Base-by-base conservation (phyloP, 2,113 vertebrate genomes). In the Oceanodroma tethys region DNA sequence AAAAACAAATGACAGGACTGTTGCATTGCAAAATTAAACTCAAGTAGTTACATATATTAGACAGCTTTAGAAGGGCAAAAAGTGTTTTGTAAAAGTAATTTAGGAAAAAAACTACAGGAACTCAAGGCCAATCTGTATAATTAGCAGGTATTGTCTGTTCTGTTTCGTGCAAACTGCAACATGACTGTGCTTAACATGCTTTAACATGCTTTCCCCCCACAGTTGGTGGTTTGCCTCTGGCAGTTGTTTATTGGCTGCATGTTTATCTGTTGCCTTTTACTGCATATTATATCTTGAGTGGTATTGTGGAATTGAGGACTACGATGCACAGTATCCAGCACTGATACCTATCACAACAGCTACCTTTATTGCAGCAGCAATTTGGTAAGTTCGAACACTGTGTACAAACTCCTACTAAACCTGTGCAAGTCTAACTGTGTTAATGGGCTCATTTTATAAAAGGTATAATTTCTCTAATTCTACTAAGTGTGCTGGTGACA, bases 211-310 rank as follows among this genome's bases (percentile, higher is more conserved):
- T 89, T 93, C 50, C 70, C 76, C 58, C 56, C 94, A 3, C 97
- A 99, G 97, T 55, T 99, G 99, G 96, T 99, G 99, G 99, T 99
- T 99, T 93, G 95, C 97, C 52, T 95, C 97, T n/a, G 99, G 99
- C 5, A 47, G 98, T 34, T 91, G 96, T 60, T 97, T 99, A n/a
- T 80, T 99, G 84, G 94, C 95, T 3, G 42, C 98, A 6, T 99
- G 99, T 87, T 73, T 99, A 42, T 96, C 95, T 8, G 87, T 99
- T 67, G 99, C 99, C 3, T 95, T 97, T 30, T 99, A 99, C 95
- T 99, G 99, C 97, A 99, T 99, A 5, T 79, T 99, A 11, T 99
- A 99, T 86, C 98, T 99, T 78, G 99, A 99, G 71, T 99, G 99
- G 99, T 99, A 98, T 50, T 95, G 94, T 91, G 99, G 99, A 60